A percentile compares a stretch with the other conserved stretches of the same genome.
Conservation (phyloP, 1,140 invertebrate genomes). For the Drosophila persimilis region DNA sequence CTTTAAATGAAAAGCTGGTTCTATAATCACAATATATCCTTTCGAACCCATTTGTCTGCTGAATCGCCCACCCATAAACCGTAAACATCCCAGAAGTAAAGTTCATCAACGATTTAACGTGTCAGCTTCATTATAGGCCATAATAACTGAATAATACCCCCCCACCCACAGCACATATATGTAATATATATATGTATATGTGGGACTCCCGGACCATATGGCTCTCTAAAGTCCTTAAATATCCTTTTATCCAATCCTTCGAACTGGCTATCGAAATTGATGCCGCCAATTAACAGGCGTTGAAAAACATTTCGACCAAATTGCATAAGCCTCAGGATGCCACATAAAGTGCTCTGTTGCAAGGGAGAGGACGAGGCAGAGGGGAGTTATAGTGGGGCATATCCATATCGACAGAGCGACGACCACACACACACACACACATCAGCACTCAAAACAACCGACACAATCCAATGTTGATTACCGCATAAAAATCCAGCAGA, state of each 20-base stretch:
- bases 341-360: slow-evolving; percentile 40
- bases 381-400: slow-evolving; percentile 37
- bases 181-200: neutral
- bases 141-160: slow-evolving; percentile 24
- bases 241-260: slow-evolving; percentile 21
- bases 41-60: neutral
- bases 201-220: slow-evolving; percentile 14
- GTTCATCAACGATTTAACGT: slow-evolving; percentile 7
- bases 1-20: no score
- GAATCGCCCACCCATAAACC: neutral
- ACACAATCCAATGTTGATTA: slow-evolving; percentile 78
- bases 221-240: slow-evolving; percentile 19
- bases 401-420: slow-evolving; percentile 23
- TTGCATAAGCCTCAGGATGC: slow-evolving; percentile 54
- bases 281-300: slow-evolving; percentile 59
- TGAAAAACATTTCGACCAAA: slow-evolving; percentile 59
- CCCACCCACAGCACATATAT: slow-evolving; percentile 1
- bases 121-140: slow-evolving; percentile 16
- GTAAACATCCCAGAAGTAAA: neutral
- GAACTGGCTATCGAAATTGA: slow-evolving; percentile 55
- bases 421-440: neutral
- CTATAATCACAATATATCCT: no score
- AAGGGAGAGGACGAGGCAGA: slow-evolving; percentile 36
- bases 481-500: slow-evolving; percentile 71
- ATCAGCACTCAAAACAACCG: slow-evolving; percentile 71